Evolutionary conservation across 2,797 vertebrate genomes (phyloP).

Genomic region (Tragelaphus eurycerus): DNA sequence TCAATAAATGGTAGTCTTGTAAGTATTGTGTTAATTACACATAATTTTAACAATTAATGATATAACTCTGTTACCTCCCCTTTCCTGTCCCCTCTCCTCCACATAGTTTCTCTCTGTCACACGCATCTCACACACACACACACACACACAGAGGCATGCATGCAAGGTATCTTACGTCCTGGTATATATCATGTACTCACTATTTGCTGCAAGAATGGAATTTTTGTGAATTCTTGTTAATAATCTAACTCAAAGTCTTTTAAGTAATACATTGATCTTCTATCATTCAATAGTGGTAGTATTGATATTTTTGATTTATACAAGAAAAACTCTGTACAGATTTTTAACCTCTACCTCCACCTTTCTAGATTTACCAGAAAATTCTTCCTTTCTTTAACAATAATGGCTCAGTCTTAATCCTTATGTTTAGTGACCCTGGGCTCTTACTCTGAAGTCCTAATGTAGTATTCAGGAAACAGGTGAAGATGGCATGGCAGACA

Average conservation of each 20-base stretch:
- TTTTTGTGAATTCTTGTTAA: neutral
- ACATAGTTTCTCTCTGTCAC: neutral
- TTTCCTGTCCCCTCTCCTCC: neutral
- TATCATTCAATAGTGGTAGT: neutral
- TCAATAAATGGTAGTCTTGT: neutral
- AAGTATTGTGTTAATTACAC: neutral
- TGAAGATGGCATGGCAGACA: neutral
- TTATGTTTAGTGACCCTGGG: neutral
- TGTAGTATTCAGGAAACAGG: neutral
- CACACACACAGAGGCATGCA: neutral
- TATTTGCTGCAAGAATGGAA: constrained; percentile 9
- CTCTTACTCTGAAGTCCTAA: neutral
- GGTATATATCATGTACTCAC: neutral
- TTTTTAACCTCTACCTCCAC: neutral
- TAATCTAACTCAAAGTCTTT: neutral
- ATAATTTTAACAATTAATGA: constrained; percentile 12
- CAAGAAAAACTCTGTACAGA: neutral
- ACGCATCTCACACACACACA: too few relatives aligned
- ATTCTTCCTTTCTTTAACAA: neutral
- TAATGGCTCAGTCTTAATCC: neutral
- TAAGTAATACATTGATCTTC: neutral
- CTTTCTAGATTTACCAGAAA: neutral
- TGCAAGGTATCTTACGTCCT: neutral
- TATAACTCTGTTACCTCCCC: neutral
- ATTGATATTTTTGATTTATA: neutral